Conservation (phyloP, 1,140 invertebrate genomes). For the Hycleus phaleratus region DNA sequence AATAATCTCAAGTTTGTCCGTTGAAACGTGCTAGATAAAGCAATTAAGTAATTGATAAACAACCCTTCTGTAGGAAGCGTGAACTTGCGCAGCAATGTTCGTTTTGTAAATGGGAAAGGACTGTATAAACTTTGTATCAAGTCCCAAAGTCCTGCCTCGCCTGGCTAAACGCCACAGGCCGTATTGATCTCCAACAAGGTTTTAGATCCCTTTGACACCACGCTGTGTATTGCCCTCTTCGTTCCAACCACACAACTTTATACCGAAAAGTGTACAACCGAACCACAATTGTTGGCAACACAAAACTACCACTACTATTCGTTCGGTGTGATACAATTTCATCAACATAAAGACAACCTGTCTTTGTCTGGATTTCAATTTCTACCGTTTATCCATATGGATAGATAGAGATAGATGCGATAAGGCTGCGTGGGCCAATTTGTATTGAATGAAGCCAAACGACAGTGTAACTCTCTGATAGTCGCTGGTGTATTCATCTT, state of each 20-base stretch:
- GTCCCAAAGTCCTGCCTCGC: constrained; percentile 30
- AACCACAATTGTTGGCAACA: constrained; percentile 15
- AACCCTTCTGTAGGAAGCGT: constrained; percentile 19
- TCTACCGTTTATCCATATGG: neutral
- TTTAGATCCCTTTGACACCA: constrained; percentile 26
- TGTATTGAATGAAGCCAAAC: constrained; percentile 19
- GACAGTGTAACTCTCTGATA: constrained; percentile 17
- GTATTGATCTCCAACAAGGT: constrained; percentile 32
- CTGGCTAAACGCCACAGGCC: constrained; percentile 31
- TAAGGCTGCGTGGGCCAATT: constrained; percentile 13
- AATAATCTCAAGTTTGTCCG: constrained; percentile 30
- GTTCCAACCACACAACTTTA: constrained; percentile 13
- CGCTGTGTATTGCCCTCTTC: constrained; percentile 20
- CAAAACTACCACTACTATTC: constrained; percentile 7
- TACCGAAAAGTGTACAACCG: constrained; percentile 10
- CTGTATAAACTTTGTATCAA: constrained; percentile 33
- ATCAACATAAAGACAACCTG: constrained; percentile 11
- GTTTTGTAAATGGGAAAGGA: constrained; percentile 25
- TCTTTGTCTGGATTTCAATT: constrained; percentile 4
- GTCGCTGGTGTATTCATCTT: constrained; percentile 28
- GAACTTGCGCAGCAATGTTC: constrained; percentile 11
- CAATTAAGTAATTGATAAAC: constrained; percentile 35
- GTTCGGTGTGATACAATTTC: constrained; percentile 16
- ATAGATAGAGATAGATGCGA: neutral
- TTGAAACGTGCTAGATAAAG: constrained; percentile 32